A percentile compares a stretch with the other conserved stretches of the same genome.
These are phyloP conservation scores for Gasteruption jaculator DNA, from an alignment of 2,888 invertebrate species.

Conservation along the genomic window DNA sequence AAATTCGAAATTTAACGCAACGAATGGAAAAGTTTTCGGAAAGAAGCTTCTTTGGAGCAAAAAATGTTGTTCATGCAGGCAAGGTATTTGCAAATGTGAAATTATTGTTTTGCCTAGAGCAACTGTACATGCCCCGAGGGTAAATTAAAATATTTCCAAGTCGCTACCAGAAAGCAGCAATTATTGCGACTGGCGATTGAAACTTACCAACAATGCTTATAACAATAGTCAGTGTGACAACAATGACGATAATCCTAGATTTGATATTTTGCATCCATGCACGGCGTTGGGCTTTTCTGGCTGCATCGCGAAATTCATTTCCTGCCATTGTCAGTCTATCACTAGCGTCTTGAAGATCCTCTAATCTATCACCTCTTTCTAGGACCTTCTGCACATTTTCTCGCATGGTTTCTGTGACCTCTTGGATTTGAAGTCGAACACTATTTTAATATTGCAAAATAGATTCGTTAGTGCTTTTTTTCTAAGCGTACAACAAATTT, in stretches of 20 bases:
- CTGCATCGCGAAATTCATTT: constrained; percentile 43
- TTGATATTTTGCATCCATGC: constrained; percentile 46
- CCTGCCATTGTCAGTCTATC: constrained; percentile 42
- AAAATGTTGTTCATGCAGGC: too few species aligned
- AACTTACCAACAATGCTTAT: constrained; percentile 43
- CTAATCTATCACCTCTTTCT: constrained; percentile 47
- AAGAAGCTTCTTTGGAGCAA: too few species aligned
- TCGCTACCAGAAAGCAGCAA: neutral
- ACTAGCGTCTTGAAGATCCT: constrained; percentile 46
- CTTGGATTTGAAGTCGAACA: constrained; percentile 46
- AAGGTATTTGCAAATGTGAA: too few species aligned
- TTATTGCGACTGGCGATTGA: too few species aligned
- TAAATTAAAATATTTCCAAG: neutral
- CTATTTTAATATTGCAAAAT: too few species aligned
- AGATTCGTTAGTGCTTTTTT: too few species aligned
- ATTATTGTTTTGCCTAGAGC: too few species aligned
- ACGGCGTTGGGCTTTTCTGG: constrained; percentile 39
- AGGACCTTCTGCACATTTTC: constrained; percentile 48
- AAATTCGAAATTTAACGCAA: too few species aligned
- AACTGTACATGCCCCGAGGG: too few species aligned
- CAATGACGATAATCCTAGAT: constrained; percentile 36
- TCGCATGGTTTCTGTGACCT: constrained; percentile 48
- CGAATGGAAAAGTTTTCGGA: too few species aligned
- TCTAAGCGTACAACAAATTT: too few species aligned
- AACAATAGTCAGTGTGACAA: constrained; percentile 35